phyloP scores from a whole-genome alignment of 1,140 invertebrate genomes.

The Triops longicaudatus region DNA sequence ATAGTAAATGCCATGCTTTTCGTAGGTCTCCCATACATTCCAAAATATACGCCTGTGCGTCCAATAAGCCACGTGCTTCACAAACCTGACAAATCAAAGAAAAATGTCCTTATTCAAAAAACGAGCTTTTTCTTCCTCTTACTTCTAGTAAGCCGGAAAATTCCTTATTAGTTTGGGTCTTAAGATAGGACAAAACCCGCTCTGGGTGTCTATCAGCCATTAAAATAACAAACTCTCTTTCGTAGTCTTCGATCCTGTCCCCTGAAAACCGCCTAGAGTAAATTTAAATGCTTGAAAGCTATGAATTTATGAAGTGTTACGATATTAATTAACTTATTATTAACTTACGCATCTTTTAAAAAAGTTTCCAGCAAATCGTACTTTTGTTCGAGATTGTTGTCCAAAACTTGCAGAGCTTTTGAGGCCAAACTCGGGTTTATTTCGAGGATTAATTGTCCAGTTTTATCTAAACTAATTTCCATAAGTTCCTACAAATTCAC shows the following conservation, averaged over 20 bases:
- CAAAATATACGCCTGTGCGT: slow-evolving; percentile 32
- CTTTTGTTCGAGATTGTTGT: slow-evolving; percentile 25
- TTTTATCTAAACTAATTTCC: slow-evolving; percentile 42
- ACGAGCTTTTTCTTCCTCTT: slow-evolving; percentile 40
- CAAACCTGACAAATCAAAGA: slow-evolving; percentile 1
- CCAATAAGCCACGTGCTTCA: slow-evolving; percentile 4
- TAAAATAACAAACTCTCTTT: slow-evolving; percentile 8
- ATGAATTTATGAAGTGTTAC: slow-evolving; percentile 53
- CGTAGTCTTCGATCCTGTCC: not conserved
- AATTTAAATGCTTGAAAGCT: no score
- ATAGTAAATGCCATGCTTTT: slow-evolving; percentile 42
- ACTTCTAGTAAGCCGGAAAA: slow-evolving; percentile 34
- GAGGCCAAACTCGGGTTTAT: slow-evolving; percentile 34
- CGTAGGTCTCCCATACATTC: slow-evolving; percentile 48
- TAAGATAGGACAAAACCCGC: slow-evolving; percentile 42
- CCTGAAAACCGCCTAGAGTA: not conserved
- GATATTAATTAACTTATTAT: slow-evolving; percentile 22
- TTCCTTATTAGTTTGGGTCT: slow-evolving; percentile 42
- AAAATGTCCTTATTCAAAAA: not conserved
- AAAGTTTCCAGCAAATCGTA: slow-evolving; percentile 29
- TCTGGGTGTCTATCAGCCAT: slow-evolving; percentile 35
- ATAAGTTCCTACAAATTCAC: slow-evolving; percentile 39
- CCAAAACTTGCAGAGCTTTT: slow-evolving; percentile 32
- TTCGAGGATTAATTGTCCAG: slow-evolving; percentile 35
- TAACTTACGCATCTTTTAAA: slow-evolving; percentile 23